Percentiles rank a stretch among this genome's conserved stretches.
Evolutionary conservation across 2,113 vertebrate genomes (phyloP).

Genomic region (Hyperopisus bebe): DNA sequence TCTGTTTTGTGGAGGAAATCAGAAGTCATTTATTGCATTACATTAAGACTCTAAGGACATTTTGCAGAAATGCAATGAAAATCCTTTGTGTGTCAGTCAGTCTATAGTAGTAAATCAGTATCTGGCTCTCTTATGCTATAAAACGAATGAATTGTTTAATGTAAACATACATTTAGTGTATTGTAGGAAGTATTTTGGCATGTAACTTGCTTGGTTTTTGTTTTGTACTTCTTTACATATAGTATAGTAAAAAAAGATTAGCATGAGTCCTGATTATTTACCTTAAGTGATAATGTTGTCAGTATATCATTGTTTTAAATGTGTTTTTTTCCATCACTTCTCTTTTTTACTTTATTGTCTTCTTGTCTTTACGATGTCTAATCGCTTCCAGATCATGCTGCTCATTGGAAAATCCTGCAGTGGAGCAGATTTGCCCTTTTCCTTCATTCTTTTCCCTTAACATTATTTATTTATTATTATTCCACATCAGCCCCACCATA

Average conservation of each 20-base stretch:
- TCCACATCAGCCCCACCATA: neutral
- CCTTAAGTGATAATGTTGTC: neutral
- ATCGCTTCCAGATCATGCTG: conserved; percentile 1
- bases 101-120: neutral
- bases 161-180: neutral
- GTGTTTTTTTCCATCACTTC: neutral
- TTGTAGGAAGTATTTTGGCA: neutral
- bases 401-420: neutral
- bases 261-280: neutral
- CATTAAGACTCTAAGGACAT: neutral
- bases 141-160: neutral
- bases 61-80: neutral
- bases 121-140: neutral
- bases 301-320: neutral
- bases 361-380: neutral
- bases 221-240: neutral
- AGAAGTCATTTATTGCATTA: neutral
- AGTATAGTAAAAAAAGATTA: neutral
- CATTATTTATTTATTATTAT: neutral
- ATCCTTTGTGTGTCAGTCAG: neutral
- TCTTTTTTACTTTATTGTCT: neutral
- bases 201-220: neutral
- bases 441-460: neutral
- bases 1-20: neutral
- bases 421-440: neutral